Conservation (phyloP, 1,140 invertebrate species). For the Hydropsyche tenuis region DNA sequence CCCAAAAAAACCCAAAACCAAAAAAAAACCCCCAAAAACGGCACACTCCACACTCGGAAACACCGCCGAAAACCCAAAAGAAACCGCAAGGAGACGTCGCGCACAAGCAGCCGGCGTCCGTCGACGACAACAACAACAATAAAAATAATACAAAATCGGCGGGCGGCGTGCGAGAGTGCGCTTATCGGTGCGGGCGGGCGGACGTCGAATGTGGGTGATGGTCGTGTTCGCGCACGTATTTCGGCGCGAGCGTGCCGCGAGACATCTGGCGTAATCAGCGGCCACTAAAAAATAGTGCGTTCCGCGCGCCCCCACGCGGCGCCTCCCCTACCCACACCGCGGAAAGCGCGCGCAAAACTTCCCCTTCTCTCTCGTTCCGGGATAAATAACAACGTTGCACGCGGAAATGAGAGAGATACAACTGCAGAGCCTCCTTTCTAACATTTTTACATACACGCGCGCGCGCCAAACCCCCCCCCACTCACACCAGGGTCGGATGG, state of each 20-base stretch:
- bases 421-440: conserved; percentile 41
- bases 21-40: too few relatives aligned
- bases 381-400: conserved; percentile 50
- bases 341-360: conserved; percentile 37
- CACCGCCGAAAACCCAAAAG: too few relatives aligned
- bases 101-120: background rate
- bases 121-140: background rate
- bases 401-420: conserved; percentile 44
- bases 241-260: conserved; percentile 37
- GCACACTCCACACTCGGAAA: too few relatives aligned
- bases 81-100: too few relatives aligned
- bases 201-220: conserved; percentile 19
- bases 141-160: background rate
- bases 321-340: background rate
- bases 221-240: conserved; percentile 19
- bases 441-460: conserved; percentile 48
- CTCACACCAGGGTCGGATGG: background rate
- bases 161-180: conserved; percentile 1
- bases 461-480: background rate
- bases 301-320: background rate
- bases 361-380: conserved; percentile 30
- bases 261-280: conserved; percentile 50
- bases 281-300: conserved; percentile 50
- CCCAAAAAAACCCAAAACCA: too few relatives aligned
- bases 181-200: conserved; percentile 15